These are phyloP conservation scores for Hylaeus volcanicus DNA, from an alignment of 1,140 invertebrate species.

Conservation along the genomic window DNA sequence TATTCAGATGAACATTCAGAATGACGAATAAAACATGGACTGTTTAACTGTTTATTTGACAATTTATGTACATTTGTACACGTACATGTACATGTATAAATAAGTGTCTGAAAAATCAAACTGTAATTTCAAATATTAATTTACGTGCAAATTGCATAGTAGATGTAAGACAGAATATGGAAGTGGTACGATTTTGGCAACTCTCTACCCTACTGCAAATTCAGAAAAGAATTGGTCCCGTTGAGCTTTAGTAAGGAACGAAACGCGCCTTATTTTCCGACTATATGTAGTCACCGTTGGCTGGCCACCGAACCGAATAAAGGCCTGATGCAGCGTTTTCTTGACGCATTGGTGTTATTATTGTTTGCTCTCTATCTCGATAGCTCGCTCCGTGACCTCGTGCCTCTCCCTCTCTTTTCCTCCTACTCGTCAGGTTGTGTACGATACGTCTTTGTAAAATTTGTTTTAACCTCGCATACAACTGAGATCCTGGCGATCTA, in stretches of 20 bases:
- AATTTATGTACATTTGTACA: no score
- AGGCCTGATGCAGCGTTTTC: conserved; percentile 24
- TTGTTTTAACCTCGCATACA: neutral
- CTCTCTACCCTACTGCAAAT: no score
- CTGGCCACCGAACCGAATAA: conserved; percentile 28
- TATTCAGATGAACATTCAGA: no score
- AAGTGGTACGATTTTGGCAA: no score
- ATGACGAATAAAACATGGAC: no score
- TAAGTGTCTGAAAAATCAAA: no score
- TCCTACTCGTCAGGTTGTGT: neutral
- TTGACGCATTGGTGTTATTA: conserved; percentile 50
- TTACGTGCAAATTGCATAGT: no score
- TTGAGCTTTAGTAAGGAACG: neutral
- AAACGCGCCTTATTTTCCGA: neutral
- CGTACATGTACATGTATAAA: no score
- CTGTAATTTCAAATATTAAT: no score
- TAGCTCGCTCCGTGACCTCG: conserved; percentile 53
- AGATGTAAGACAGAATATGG: no score
- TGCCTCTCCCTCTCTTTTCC: neutral
- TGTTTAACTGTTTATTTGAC: no score
- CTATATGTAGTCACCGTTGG: neutral
- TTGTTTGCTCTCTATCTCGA: conserved; percentile 57
- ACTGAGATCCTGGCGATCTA: no score
- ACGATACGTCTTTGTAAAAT: neutral
- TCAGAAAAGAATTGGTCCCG: neutral